Conservation (phyloP, 2,888 invertebrate species). For the Melinaea menophilus region DNA sequence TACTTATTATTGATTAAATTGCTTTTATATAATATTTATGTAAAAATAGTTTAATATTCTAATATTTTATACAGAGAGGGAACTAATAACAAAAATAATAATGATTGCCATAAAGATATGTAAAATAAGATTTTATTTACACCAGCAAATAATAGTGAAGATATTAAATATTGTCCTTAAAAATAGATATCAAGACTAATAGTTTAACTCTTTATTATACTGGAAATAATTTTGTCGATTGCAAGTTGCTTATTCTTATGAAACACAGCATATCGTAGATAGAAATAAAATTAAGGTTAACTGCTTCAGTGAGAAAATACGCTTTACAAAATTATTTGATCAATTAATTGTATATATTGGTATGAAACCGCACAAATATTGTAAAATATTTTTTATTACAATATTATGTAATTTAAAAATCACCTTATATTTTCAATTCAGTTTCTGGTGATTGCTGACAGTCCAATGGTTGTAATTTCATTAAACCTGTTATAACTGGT, state of each 20-base stretch:
- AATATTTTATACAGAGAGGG: slow-evolving; percentile 2
- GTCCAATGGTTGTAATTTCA: too few relatives aligned
- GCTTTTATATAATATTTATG: too few relatives aligned
- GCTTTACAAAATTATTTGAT: slow-evolving; percentile 35
- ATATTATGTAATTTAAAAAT: background rate
- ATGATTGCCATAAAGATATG: background rate
- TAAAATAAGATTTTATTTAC: background rate
- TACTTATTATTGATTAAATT: too few relatives aligned
- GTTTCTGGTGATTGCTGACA: too few relatives aligned
- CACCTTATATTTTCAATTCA: too few relatives aligned
- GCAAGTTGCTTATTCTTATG: slow-evolving; percentile 28
- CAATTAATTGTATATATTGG: slow-evolving; percentile 14
- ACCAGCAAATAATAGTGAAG: background rate
- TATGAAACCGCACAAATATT: slow-evolving; percentile 34
- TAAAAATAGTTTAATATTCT: background rate
- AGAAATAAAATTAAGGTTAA: slow-evolving; percentile 27
- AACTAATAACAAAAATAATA: background rate
- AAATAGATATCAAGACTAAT: slow-evolving; percentile 10
- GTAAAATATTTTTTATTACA: slow-evolving; percentile 19
- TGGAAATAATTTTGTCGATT: slow-evolving; percentile 23
- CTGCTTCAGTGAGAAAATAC: slow-evolving; percentile 35
- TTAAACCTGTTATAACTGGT: too few relatives aligned
- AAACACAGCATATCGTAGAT: slow-evolving; percentile 31
- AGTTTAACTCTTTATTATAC: slow-evolving; percentile 14
- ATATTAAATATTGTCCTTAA: slow-evolving; percentile 4